Evolutionary conservation across 2,888 invertebrate genomes (phyloP).

Genomic region (Caenorhabditis sp.): DNA sequence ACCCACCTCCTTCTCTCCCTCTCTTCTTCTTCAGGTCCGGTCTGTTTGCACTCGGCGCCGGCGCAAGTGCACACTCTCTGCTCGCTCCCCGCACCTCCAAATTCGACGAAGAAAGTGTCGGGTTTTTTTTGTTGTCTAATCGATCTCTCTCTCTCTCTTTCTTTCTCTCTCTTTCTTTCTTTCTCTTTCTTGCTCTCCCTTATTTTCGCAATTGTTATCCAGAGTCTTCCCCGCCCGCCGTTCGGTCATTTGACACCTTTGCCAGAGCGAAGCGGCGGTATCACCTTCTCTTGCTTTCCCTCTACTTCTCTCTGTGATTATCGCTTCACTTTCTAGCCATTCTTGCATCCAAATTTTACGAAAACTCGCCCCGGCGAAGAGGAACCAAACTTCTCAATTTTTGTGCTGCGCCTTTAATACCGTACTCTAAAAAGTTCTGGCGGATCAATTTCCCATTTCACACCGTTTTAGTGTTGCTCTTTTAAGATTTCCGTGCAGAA

Average conservation of each 20-base stretch:
- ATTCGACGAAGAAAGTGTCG: constrained; percentile 34
- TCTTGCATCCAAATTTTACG: too few species aligned
- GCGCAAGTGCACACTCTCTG: constrained; percentile 35
- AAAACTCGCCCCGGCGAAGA: too few species aligned
- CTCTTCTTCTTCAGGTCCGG: constrained; percentile 27
- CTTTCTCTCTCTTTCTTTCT: too few species aligned
- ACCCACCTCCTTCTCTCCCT: not conserved
- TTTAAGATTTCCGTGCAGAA: too few species aligned
- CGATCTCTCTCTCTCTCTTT: constrained; percentile 14
- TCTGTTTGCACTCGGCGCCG: constrained; percentile 41
- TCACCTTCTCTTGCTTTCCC: too few species aligned
- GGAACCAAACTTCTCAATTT: too few species aligned
- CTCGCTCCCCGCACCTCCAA: constrained; percentile 23
- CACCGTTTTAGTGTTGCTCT: too few species aligned
- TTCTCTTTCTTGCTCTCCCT: too few species aligned
- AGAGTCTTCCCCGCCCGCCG: not conserved
- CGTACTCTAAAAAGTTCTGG: too few species aligned
- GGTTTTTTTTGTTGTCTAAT: constrained; percentile 32
- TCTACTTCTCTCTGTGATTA: not conserved
- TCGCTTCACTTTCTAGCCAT: too few species aligned
- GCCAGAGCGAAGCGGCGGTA: not conserved
- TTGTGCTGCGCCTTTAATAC: too few species aligned
- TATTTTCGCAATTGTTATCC: not conserved
- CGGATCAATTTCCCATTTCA: too few species aligned
- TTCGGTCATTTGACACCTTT: constrained; percentile 49